Evolutionary conservation across 2,888 invertebrate species (phyloP).

Genomic region (Diplolepis rosae): DNA sequence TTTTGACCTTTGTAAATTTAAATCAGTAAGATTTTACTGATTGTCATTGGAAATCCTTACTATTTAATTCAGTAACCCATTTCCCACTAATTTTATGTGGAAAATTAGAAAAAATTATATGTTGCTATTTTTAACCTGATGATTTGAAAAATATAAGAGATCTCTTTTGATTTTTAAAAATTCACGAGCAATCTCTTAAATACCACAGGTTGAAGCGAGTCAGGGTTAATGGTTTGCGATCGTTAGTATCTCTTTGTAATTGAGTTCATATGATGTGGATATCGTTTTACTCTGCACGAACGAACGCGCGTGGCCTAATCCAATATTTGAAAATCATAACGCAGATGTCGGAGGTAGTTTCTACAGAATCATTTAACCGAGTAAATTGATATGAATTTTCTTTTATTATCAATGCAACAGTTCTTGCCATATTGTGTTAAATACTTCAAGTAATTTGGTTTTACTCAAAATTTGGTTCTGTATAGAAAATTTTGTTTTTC

Average conservation of each 20-base stretch:
- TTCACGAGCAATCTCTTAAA: not conserved
- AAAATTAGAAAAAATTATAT: too few relatives aligned
- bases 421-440: not conserved
- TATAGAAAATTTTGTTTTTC: not conserved
- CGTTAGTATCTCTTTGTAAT: slow-evolving; percentile 24
- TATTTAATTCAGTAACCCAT: too few relatives aligned
- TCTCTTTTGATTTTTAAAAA: too few relatives aligned
- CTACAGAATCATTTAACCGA: not conserved
- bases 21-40: too few relatives aligned
- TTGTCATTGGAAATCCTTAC: too few relatives aligned
- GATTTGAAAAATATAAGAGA: too few relatives aligned
- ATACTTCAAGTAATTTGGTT: not conserved
- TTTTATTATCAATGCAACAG: not conserved
- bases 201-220: slow-evolving; percentile 18
- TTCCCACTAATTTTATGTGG: too few relatives aligned
- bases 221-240: slow-evolving; percentile 28
- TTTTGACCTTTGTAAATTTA: too few relatives aligned
- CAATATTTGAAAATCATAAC: slow-evolving; percentile 12
- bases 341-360: not conserved
- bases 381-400: not conserved
- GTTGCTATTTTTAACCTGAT: too few relatives aligned
- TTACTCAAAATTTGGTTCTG: not conserved
- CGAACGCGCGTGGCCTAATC: slow-evolving; percentile 9
- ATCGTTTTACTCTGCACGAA: slow-evolving; percentile 28
- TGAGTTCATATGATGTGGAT: slow-evolving; percentile 30